phyloP scores from a whole-genome alignment of 2,888 invertebrate genomes.

The Aphidoletes aphidimyza region DNA sequence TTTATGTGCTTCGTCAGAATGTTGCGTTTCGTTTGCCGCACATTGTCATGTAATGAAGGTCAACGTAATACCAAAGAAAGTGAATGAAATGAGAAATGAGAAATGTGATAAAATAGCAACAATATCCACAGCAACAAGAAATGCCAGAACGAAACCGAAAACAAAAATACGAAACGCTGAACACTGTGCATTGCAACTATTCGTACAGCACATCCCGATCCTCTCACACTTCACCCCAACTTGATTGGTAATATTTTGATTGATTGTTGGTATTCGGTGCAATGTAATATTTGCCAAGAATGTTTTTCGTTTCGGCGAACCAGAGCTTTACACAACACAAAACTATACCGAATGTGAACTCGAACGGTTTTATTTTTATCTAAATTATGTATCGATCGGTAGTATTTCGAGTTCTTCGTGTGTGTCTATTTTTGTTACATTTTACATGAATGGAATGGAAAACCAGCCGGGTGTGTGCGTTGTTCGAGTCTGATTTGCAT shows the following conservation, averaged over 20 bases:
- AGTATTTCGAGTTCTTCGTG: background rate
- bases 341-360: background rate
- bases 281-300: conserved; percentile 29
- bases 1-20: background rate
- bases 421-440: background rate
- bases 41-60: conserved; percentile 37
- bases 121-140: background rate
- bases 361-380: background rate
- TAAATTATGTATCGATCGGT: conserved; percentile 1
- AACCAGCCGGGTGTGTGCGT: too few species aligned
- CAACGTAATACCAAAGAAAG: conserved; percentile 29
- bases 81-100: conserved; percentile 33
- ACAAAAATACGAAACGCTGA: background rate
- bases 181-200: background rate
- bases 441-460: too few species aligned
- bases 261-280: background rate
- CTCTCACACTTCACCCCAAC: background rate
- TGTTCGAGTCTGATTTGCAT: conserved; percentile 15
- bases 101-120: background rate
- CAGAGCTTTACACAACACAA: background rate
- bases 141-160: background rate
- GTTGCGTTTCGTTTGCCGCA: background rate
- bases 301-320: background rate
- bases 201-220: too few species aligned
- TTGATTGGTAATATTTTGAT: conserved; percentile 8